Base-by-base conservation (phyloP, 1,140 invertebrate species). In the Acyrthosiphon pisum region DNA sequence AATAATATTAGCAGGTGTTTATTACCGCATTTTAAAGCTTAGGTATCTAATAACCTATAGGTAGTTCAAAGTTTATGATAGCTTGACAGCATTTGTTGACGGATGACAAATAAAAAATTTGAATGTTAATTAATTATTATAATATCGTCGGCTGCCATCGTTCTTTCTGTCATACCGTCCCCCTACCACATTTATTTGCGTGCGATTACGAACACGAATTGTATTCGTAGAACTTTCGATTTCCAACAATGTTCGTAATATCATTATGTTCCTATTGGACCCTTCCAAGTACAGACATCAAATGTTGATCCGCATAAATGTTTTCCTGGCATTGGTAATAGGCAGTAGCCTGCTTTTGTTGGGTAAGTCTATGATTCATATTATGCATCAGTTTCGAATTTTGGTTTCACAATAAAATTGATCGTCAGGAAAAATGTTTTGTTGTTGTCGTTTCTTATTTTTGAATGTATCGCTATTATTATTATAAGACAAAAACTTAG, bases 281-380 rank as follows among this genome's bases (percentile, higher is more conserved):
- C 26, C 37, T 26, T 37, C 18, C 37, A 68, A 90, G 23, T 30
- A 44, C 6, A 35, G 37, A 44, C 89, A 14, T 44, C 53, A 11
- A 60, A 90, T 90, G 89, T 68, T 90, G 89, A 90, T 68, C 22
- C 89, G 89, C 37, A 30, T 90, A n/a, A 68, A 90, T 68, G 53
- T 60, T 44, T 60, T 60, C 7, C 89, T 60, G 37, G 89, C 53
- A 18, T 90, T 90, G 89, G 11, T 90, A 20, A 18, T 90, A 18
- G 89, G 89, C 53, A 26, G 53, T 18, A 26, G 53, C 41, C 53
- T 90, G 23, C 37, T 90, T 1, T 90, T 14, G 53, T 68, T 90
- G 37, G 89, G 89, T 90, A 30, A 90, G 89, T 60, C 18, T 26
- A 6, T 14, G n/a, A 76, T n/a, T 76, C 37, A 23, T 23, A 23